phyloP scores from a whole-genome alignment of 1,140 invertebrate species.

The Dysdera silvatica region DNA sequence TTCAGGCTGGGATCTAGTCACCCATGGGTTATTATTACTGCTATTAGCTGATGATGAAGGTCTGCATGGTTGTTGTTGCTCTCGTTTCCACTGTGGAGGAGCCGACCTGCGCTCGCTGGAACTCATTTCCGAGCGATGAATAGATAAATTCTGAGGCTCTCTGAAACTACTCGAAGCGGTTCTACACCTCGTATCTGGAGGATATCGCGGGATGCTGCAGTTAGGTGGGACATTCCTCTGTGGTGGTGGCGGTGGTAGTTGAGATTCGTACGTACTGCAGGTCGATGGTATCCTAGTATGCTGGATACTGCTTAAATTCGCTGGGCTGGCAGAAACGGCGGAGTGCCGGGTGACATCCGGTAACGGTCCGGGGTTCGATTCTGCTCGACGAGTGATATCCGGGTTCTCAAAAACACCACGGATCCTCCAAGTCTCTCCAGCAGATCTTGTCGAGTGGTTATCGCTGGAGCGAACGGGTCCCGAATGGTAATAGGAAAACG shows the following conservation, averaged over 20 bases:
- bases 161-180: too few relatives aligned
- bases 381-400: conserved; percentile 19
- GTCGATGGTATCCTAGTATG: conserved; percentile 20
- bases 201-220: too few relatives aligned
- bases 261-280: conserved; percentile 23
- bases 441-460: conserved; percentile 17
- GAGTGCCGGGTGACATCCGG: conserved; percentile 22
- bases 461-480: conserved; percentile 15
- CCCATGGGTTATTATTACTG: conserved; percentile 16
- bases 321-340: too few relatives aligned
- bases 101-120: too few relatives aligned
- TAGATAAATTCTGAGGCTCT: too few relatives aligned
- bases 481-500: not conserved
- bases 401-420: conserved; percentile 22
- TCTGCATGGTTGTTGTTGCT: not conserved
- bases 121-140: too few relatives aligned
- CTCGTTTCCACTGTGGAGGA: conserved; percentile 11
- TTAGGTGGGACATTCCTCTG: too few relatives aligned
- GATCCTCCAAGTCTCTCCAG: conserved; percentile 26
- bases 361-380: conserved; percentile 7
- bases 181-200: too few relatives aligned
- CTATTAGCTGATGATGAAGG: not conserved
- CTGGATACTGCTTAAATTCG: conserved; percentile 6
- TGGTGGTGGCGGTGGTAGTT: conserved; percentile 11
- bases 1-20: conserved; percentile 13